A percentile compares a stretch with the other conserved stretches of the same genome.
Conservation (phyloP, 1,140 invertebrate genomes). For the Drosophila athabasca region DNA sequence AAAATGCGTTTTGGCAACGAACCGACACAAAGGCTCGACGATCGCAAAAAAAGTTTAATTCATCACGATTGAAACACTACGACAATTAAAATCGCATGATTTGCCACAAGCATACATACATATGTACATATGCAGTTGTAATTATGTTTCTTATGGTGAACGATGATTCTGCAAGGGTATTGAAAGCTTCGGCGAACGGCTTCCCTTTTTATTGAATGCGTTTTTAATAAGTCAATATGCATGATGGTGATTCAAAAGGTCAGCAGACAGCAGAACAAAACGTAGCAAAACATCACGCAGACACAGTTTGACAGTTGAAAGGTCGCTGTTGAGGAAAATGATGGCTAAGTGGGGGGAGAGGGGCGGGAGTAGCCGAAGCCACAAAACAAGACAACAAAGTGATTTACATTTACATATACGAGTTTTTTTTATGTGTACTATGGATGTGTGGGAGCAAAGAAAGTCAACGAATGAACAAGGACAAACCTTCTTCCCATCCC, state of each 20-base stretch:
- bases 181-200: conserved; percentile 25
- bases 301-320: conserved; percentile 42
- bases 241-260: conserved; percentile 69
- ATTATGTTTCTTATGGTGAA: too few relatives aligned
- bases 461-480: conserved; percentile 23
- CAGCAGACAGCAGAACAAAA: conserved; percentile 63
- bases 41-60: too few relatives aligned
- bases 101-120: too few relatives aligned
- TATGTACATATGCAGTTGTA: too few relatives aligned
- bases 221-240: conserved; percentile 77
- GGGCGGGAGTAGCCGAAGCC: conserved; percentile 33
- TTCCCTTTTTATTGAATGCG: conserved; percentile 51
- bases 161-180: too few relatives aligned
- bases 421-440: conserved; percentile 3
- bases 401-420: conserved; percentile 2
- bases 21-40: too few relatives aligned
- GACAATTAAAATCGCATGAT: too few relatives aligned
- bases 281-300: conserved; percentile 8
- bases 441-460: conserved; percentile 8
- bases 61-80: too few relatives aligned
- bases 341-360: background rate
- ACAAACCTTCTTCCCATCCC: conserved; percentile 7
- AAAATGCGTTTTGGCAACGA: conserved; percentile 48
- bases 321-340: conserved; percentile 12
- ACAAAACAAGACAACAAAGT: conserved; percentile 50